Evolutionary conservation across 2,113 vertebrate species (phyloP).

Genomic region (Calypte anna): DNA sequence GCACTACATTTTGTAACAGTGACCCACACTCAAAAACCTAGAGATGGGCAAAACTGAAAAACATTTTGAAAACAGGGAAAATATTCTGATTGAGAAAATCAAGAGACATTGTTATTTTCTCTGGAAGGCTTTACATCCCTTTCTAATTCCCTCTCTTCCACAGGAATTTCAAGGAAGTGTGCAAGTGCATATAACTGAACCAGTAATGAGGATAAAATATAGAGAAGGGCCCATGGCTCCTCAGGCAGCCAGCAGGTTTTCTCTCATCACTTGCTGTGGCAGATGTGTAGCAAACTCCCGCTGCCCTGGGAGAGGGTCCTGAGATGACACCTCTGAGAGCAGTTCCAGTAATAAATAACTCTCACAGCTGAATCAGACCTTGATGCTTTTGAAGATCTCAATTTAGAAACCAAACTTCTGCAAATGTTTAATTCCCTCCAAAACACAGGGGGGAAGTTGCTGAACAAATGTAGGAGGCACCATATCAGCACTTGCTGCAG

Average conservation of each 20-base stretch:
- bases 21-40: too few species aligned
- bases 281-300: not conserved
- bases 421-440: not conserved
- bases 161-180: not conserved
- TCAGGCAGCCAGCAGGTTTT: not conserved
- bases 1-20: too few species aligned
- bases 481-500: not conserved
- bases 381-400: not conserved
- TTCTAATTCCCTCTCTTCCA: not conserved
- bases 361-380: not conserved
- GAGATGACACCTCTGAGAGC: rapidly evolving
- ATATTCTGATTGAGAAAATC: not conserved
- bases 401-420: not conserved
- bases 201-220: not conserved
- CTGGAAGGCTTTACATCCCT: not conserved
- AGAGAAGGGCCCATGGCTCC: not conserved
- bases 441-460: not conserved
- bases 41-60: not conserved
- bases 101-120: not conserved
- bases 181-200: not conserved
- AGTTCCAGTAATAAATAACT: not conserved
- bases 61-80: not conserved
- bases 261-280: rapidly evolving
- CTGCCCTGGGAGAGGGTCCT: not conserved
- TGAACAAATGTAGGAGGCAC: not conserved